Evolutionary conservation across 1,140 invertebrate genomes (phyloP), one percentile per base, ranked within the genome.

Genomic region (Bombus confusus): DNA sequence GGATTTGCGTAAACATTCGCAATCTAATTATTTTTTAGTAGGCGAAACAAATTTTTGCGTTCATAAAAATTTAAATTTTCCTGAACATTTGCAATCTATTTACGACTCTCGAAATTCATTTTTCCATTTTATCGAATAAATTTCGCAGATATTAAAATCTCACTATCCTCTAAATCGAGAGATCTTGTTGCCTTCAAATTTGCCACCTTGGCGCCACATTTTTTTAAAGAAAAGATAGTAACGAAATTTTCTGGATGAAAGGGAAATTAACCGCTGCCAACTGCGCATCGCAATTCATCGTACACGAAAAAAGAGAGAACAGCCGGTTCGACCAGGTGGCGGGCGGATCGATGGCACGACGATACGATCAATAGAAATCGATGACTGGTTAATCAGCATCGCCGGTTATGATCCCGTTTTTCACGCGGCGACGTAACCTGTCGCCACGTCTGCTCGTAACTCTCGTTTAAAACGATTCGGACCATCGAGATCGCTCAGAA

Each of bases 321-420:
- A 86, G 79, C 69, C 79, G 68, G 83, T 80, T 86, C 75, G 43
- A 39, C 80, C 84, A 89, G 88, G 69, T 89, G 88, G 87, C 73
- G 43, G 68, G 85, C 68, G 74, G 64, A 85, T 89, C 76, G n/a
- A 34, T 22, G 68, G 41, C 41, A n/a, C 43, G 73, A 47, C 86
- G 86, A 88, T 81, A 86, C 47, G 43, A 86, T 88, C 79, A 72
- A 66, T 43, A 83, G 43, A 75, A 88, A 88, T 88, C 74, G 78
- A 78, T 85, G 57, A 47, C n/a, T 39, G 59, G 72, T 68, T 86
- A 86, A 86, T 89, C 75, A 75, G 37, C 43, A 47, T 75, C 25
- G 25, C 39, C 28, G 41, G 37, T 71, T 86, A 82, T 86, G 85
- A 88, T 72, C 47, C 62, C 4, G 73, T 25, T 80, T 86, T 75